Conservation (phyloP, 2,113 vertebrate species). For the Taurulus bubalis region DNA sequence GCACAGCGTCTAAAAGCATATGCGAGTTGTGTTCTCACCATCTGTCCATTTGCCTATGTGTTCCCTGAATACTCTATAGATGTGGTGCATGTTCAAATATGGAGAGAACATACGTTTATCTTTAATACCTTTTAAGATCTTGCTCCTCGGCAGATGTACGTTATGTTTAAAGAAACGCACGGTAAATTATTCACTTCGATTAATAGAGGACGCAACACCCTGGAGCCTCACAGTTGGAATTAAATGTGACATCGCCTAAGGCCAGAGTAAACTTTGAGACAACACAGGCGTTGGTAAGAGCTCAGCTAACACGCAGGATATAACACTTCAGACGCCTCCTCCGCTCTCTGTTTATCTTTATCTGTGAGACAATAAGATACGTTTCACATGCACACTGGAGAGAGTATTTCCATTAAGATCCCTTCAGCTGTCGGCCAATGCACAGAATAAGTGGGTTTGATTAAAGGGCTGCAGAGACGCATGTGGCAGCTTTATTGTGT, state of each 20-base stretch:
- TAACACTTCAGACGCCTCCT: not conserved
- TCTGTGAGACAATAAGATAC: not conserved
- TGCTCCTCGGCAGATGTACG: not conserved
- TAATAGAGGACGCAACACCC: not conserved
- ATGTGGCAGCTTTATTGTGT: not conserved
- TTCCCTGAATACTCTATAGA: conserved; percentile 2
- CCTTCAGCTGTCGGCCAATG: not conserved
- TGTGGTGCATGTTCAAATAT: not conserved
- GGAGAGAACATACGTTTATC: not conserved
- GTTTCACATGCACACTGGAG: not conserved
- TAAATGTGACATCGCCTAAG: conserved; percentile 18
- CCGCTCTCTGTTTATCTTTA: not conserved
- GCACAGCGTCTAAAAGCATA: not conserved
- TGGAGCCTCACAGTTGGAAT: not conserved
- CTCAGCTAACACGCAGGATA: not conserved
- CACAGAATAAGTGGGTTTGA: not conserved
- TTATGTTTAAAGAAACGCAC: not conserved
- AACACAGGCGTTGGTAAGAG: not conserved
- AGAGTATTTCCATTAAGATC: not conserved
- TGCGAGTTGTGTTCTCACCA: conserved; percentile 13
- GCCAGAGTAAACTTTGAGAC: not conserved
- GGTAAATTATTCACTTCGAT: not conserved
- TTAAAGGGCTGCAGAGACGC: not conserved
- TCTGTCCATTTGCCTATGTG: not conserved
- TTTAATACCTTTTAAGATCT: not conserved